phyloP scores from a whole-genome alignment of 2,888 invertebrate genomes.

The Oligia strigilis region DNA sequence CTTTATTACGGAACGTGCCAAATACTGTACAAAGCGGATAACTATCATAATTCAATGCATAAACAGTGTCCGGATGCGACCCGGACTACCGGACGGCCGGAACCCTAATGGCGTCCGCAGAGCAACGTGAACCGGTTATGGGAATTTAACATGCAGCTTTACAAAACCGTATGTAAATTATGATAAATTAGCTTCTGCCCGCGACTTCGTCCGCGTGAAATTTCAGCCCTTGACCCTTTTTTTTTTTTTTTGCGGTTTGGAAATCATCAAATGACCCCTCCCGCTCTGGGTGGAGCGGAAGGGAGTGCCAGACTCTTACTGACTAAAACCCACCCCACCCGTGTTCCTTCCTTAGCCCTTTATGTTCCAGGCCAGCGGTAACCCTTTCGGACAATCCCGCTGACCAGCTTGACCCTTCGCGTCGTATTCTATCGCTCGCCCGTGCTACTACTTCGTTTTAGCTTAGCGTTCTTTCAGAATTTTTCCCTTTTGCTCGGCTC shows the following conservation, averaged over 20 bases:
- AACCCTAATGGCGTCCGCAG: slow-evolving; percentile 33
- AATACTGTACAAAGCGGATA: slow-evolving; percentile 29
- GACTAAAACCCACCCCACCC: too few relatives aligned
- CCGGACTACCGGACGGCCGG: slow-evolving; percentile 22
- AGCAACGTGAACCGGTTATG: slow-evolving; percentile 44
- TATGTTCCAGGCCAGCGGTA: too few relatives aligned
- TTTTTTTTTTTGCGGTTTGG: too few relatives aligned
- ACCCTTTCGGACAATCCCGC: too few relatives aligned
- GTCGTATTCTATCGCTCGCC: background rate
- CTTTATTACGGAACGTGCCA: slow-evolving; percentile 10
- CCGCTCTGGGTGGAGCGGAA: too few relatives aligned
- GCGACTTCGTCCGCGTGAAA: background rate
- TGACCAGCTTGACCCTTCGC: background rate
- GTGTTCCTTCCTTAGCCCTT: too few relatives aligned
- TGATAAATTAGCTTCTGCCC: slow-evolving; percentile 7
- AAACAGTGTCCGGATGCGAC: slow-evolving; percentile 25
- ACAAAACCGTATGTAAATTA: slow-evolving; percentile 39
- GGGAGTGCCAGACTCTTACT: too few relatives aligned
- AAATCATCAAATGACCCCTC: too few relatives aligned
- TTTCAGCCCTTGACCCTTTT: background rate
- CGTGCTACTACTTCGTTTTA: background rate
- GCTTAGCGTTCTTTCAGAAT: background rate
- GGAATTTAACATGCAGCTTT: slow-evolving; percentile 37
- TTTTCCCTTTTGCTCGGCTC: background rate
- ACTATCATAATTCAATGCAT: slow-evolving; percentile 40